These are phyloP conservation scores for Tetramorium alpestre DNA, from an alignment of 1,140 invertebrate genomes.

Conservation along the genomic window DNA sequence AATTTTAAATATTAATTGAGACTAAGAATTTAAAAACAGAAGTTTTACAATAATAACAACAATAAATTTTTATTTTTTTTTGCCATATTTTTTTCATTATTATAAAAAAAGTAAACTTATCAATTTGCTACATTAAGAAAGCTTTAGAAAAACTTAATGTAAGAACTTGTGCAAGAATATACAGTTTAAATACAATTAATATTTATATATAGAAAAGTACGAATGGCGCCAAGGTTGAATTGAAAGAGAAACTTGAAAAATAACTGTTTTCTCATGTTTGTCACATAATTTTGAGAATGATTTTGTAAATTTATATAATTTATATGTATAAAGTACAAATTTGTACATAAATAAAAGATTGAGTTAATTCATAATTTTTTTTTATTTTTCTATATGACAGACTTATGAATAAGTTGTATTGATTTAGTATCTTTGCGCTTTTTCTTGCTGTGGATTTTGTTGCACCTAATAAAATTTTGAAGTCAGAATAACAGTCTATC, in stretches of 20 bases:
- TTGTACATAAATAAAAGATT: neutral
- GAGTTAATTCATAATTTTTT: neutral
- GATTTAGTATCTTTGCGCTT: neutral
- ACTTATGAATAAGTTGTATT: neutral
- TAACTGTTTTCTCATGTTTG: neutral
- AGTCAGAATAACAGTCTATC: neutral
- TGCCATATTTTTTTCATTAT: constrained; percentile 17
- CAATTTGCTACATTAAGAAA: neutral
- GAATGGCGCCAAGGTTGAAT: constrained; percentile 42
- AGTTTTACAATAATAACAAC: neutral
- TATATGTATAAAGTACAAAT: neutral
- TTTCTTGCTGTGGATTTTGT: neutral
- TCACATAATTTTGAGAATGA: constrained; percentile 2
- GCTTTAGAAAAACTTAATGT: constrained; percentile 11
- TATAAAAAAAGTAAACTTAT: constrained; percentile 19
- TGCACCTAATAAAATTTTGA: neutral
- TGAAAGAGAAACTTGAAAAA: constrained; percentile 21
- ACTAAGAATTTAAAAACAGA: neutral
- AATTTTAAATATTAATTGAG: constrained; percentile 11
- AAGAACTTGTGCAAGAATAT: constrained; percentile 51
- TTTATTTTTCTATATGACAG: neutral
- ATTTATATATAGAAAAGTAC: constrained; percentile 46
- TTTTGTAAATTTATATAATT: no score
- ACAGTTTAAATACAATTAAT: constrained; percentile 30
- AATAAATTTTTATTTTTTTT: constrained; percentile 41